These are phyloP conservation scores for Eustalomyia histrio DNA, from an alignment of 2,888 invertebrate genomes.

Conservation along the genomic window DNA sequence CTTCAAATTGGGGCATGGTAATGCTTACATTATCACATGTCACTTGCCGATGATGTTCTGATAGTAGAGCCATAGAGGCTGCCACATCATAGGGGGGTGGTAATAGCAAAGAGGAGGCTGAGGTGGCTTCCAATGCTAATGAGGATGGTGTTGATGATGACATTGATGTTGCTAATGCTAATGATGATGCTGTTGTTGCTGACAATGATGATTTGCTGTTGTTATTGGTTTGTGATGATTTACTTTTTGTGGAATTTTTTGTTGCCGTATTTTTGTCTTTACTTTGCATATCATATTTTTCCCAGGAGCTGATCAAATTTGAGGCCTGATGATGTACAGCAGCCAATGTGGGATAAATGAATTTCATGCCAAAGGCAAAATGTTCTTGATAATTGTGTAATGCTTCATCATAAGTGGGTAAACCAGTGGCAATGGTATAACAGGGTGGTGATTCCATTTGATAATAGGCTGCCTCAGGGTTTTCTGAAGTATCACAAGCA, in stretches of 20 bases:
- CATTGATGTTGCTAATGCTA: slow-evolving; percentile 40
- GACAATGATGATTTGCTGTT: slow-evolving; percentile 53
- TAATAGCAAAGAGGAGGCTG: slow-evolving; percentile 43
- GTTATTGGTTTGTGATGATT: slow-evolving; percentile 69
- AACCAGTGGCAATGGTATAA: slow-evolving; percentile 83
- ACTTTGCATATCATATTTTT: slow-evolving; percentile 56
- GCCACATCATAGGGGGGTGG: slow-evolving; percentile 64
- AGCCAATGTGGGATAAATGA: slow-evolving; percentile 76
- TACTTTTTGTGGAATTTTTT: slow-evolving; percentile 71
- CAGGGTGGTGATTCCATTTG: slow-evolving; percentile 82
- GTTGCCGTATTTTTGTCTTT: slow-evolving; percentile 55
- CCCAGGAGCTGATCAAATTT: slow-evolving; percentile 62
- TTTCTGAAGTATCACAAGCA: slow-evolving; percentile 67
- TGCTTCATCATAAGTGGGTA: slow-evolving; percentile 84
- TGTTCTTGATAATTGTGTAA: slow-evolving; percentile 81
- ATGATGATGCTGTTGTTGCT: slow-evolving; percentile 51
- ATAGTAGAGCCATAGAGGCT: slow-evolving; percentile 46
- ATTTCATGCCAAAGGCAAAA: slow-evolving; percentile 77
- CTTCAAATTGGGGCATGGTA: slow-evolving; percentile 47
- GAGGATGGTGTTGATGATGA: slow-evolving; percentile 51
- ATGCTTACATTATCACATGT: slow-evolving; percentile 57
- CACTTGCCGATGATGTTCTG: slow-evolving; percentile 28
- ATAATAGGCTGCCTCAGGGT: slow-evolving; percentile 74
- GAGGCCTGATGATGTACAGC: slow-evolving; percentile 75
- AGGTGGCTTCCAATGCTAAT: slow-evolving; percentile 57